A percentile compares a stretch with the other conserved stretches of the same genome.
These are phyloP conservation scores for Drosophila obscura DNA, from an alignment of 1,140 invertebrate genomes.

Conservation along the genomic window DNA sequence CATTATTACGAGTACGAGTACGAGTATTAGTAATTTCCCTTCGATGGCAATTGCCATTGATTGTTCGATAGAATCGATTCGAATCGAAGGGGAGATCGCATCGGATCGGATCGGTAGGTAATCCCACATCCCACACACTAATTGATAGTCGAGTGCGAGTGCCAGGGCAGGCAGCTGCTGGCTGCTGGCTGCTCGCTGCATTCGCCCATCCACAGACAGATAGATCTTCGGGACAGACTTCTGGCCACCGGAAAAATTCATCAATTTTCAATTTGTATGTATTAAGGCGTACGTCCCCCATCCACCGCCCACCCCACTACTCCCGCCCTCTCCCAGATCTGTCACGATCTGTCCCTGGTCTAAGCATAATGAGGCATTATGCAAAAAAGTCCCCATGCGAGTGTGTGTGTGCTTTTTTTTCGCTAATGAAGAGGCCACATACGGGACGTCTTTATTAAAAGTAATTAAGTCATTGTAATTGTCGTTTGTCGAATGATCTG, in stretches of 20 bases:
- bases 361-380: constrained; percentile 81
- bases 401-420: constrained; percentile 35
- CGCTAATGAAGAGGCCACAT: constrained; percentile 73
- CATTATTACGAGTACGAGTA: constrained; percentile 47
- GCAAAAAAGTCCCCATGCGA: constrained; percentile 54
- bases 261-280: constrained; percentile 83
- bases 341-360: constrained; percentile 11
- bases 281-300: constrained; percentile 66
- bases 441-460: constrained; percentile 82
- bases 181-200: constrained; percentile 32
- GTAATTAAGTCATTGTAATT: constrained; percentile 80
- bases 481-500: constrained; percentile 67
- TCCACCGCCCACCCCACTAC: background rate
- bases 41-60: constrained; percentile 53
- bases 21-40: constrained; percentile 77
- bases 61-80: constrained; percentile 46
- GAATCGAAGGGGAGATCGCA: constrained; percentile 5
- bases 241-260: constrained; percentile 77
- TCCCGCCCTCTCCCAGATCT: background rate
- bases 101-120: constrained; percentile 34
- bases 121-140: constrained; percentile 36
- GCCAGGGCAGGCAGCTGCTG: constrained; percentile 15
- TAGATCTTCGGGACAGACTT: constrained; percentile 11
- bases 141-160: constrained; percentile 60
- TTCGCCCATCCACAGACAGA: background rate